These are phyloP conservation scores for Chrysemys picta DNA, from an alignment of 2,113 vertebrate species.

Conservation along the genomic window DNA sequence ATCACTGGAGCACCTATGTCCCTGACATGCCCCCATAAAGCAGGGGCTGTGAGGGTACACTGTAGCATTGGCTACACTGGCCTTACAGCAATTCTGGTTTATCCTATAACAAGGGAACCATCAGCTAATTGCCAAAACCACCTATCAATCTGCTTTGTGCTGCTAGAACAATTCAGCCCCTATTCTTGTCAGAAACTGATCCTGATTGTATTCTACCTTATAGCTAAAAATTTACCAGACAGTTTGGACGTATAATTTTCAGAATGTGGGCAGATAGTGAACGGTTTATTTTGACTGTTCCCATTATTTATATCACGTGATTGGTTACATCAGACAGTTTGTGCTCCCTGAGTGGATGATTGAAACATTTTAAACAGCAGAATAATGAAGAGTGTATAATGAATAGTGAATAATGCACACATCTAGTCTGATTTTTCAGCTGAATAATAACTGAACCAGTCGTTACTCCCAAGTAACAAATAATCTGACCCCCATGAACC, in stretches of 20 bases:
- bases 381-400: neutral
- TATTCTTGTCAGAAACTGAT: neutral
- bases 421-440: neutral
- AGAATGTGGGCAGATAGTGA: neutral
- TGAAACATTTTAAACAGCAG: neutral
- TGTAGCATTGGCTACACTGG: neutral
- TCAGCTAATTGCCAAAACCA: neutral
- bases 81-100: neutral
- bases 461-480: neutral
- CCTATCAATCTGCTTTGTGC: neutral
- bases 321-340: neutral
- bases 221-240: neutral
- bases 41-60: neutral
- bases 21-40: neutral
- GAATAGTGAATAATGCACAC: neutral
- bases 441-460: neutral
- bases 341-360: neutral
- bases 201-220: neutral
- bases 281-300: neutral
- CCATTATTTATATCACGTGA: neutral
- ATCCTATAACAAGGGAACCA: neutral
- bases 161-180: neutral
- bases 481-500: neutral
- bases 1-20: neutral
- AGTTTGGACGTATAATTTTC: neutral